Percentiles rank a stretch among this genome's conserved stretches.
Conservation (phyloP, 1,140 invertebrate genomes). For the Musca vetustissima region DNA sequence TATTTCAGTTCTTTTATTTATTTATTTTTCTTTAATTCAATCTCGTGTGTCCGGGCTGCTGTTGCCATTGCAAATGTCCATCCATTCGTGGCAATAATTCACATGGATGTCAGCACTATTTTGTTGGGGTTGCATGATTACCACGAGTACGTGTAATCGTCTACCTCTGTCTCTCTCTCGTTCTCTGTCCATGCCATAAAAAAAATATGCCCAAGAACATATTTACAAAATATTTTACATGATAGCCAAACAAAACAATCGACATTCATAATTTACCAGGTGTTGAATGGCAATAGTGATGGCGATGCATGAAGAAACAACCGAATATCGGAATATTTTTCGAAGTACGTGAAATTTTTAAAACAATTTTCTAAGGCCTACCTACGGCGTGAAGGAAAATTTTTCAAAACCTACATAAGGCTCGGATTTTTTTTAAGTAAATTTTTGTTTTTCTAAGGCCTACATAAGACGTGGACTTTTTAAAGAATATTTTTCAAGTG, state of each 20-base stretch:
- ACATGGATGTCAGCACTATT: slow-evolving; percentile 45
- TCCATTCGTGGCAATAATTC: slow-evolving; percentile 44
- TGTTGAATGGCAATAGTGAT: not conserved
- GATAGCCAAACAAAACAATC: too few relatives aligned
- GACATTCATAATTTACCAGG: not conserved
- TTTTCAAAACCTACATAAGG: too few relatives aligned
- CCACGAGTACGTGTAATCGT: not conserved
- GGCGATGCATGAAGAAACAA: too few relatives aligned
- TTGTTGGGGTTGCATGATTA: not conserved
- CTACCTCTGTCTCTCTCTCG: not conserved
- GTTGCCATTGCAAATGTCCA: not conserved
- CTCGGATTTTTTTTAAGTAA: too few relatives aligned
- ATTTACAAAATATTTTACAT: too few relatives aligned
- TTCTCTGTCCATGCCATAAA: not conserved
- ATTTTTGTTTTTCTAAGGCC: too few relatives aligned
- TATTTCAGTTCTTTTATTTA: not conserved
- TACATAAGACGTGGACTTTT: too few relatives aligned
- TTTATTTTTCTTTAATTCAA: not conserved
- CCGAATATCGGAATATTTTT: too few relatives aligned
- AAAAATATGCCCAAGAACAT: not conserved
- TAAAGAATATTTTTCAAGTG: too few relatives aligned
- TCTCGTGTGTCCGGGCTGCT: not conserved
- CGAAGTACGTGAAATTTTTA: not conserved
- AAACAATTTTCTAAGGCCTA: too few relatives aligned
- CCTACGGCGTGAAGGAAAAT: too few relatives aligned